Percentiles rank a stretch among this genome's conserved stretches.
Evolutionary conservation across 1,140 invertebrate genomes (phyloP).

Genomic region (Limonius californicus): DNA sequence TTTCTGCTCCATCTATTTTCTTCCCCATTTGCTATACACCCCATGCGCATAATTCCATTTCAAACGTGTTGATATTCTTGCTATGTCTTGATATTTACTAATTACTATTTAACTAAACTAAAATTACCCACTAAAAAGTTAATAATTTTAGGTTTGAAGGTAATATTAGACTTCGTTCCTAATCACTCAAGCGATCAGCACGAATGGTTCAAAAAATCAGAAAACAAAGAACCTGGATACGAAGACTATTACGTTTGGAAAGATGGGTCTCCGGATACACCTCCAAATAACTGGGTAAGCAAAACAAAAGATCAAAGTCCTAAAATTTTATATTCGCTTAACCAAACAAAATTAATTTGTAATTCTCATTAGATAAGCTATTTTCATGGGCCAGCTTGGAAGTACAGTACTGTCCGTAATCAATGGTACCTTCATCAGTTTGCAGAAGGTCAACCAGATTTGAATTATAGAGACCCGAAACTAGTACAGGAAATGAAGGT

Average conservation of each 20-base stretch:
- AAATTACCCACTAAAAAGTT: too few species aligned
- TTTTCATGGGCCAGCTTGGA: slow-evolving; percentile 69
- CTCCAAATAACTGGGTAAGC: slow-evolving; percentile 79
- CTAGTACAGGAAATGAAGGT: slow-evolving; percentile 51
- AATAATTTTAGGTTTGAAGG: slow-evolving; percentile 50
- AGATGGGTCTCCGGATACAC: slow-evolving; percentile 54
- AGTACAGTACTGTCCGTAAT: slow-evolving; percentile 55
- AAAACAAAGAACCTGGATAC: slow-evolving; percentile 55
- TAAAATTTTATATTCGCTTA: too few species aligned
- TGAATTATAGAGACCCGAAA: slow-evolving; percentile 61
- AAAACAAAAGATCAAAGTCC: too few species aligned
- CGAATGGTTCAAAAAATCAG: slow-evolving; percentile 72
- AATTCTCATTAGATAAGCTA: slow-evolving; percentile 48
- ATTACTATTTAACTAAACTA: too few species aligned
- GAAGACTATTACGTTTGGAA: slow-evolving; percentile 77
- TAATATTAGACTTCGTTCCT: slow-evolving; percentile 81
- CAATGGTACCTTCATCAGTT: slow-evolving; percentile 80
- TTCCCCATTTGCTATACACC: too few species aligned
- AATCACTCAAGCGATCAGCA: slow-evolving; percentile 80
- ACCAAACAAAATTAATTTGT: too few species aligned
- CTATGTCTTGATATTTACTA: too few species aligned
- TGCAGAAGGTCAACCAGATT: slow-evolving; percentile 64
- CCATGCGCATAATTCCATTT: too few species aligned
- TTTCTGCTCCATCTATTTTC: too few species aligned
- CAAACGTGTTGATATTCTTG: too few species aligned